Evolutionary conservation across 2,888 invertebrate genomes (phyloP).

Genomic region (Ecdyonurus torrentis): DNA sequence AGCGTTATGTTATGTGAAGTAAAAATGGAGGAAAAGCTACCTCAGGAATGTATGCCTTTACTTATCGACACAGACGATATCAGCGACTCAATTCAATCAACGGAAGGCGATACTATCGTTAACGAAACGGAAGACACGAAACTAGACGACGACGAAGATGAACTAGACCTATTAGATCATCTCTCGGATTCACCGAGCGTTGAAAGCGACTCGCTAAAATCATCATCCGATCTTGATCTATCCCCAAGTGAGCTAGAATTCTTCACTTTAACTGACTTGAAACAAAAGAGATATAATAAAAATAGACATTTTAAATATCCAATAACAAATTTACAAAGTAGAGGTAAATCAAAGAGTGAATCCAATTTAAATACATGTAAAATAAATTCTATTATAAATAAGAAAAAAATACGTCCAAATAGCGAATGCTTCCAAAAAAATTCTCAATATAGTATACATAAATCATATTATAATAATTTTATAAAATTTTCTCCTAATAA

Average conservation of each 20-base stretch:
- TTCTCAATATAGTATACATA: background rate
- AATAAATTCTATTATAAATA: background rate
- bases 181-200: background rate
- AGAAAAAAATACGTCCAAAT: background rate
- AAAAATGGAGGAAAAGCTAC: background rate
- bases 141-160: background rate
- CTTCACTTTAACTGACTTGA: background rate
- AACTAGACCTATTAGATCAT: background rate
- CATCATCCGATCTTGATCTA: constrained; percentile 20
- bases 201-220: constrained; percentile 2
- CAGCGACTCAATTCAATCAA: constrained; percentile 12
- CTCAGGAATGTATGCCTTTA: background rate
- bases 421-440: background rate
- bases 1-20: background rate
- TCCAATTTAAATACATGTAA: background rate
- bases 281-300: background rate
- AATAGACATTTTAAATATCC: too few relatives aligned
- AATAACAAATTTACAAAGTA: too few relatives aligned
- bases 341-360: background rate
- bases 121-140: background rate
- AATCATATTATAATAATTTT: background rate
- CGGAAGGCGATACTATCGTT: constrained; percentile 9
- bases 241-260: constrained; percentile 35
- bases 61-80: background rate
- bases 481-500: background rate